Percentiles rank a stretch among this genome's conserved stretches.
These are phyloP conservation scores for Macquaria australasica DNA, from an alignment of 2,113 vertebrate species.

Conservation along the genomic window DNA sequence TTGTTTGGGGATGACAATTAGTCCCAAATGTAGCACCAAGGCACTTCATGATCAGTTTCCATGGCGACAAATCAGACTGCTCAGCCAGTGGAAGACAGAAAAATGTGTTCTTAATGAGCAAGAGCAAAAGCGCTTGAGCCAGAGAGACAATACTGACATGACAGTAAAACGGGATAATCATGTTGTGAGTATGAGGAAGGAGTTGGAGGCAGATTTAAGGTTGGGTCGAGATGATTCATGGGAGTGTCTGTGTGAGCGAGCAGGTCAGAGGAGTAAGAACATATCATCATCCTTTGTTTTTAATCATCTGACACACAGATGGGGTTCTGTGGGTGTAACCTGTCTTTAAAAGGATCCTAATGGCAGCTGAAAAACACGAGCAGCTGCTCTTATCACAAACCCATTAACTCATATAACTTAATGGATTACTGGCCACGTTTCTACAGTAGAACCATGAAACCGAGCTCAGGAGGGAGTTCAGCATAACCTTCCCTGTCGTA, in stretches of 20 bases:
- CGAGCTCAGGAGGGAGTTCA: slow-evolving; percentile 11
- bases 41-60: slow-evolving; percentile 72
- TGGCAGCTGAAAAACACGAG: slow-evolving; percentile 43
- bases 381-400: slow-evolving; percentile 65
- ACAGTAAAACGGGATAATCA: slow-evolving; percentile 51
- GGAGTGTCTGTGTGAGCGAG: slow-evolving; percentile 27
- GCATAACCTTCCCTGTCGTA: slow-evolving; percentile 11
- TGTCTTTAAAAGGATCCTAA: slow-evolving; percentile 51
- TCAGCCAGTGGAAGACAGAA: slow-evolving; percentile 45
- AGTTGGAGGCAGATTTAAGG: slow-evolving; percentile 31
- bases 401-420: slow-evolving; percentile 40
- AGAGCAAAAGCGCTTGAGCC: slow-evolving; percentile 43
- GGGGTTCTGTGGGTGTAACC: slow-evolving; percentile 52
- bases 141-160: slow-evolving; percentile 42
- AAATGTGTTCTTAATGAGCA: slow-evolving; percentile 48
- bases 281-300: slow-evolving; percentile 36
- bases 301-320: slow-evolving; percentile 55
- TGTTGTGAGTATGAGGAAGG: slow-evolving; percentile 10
- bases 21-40: slow-evolving; percentile 58
- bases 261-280: slow-evolving; percentile 31
- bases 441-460: slow-evolving; percentile 13
- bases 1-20: slow-evolving; percentile 67
- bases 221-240: slow-evolving; percentile 47
- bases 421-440: slow-evolving; percentile 19
- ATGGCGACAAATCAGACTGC: slow-evolving; percentile 74